Evolutionary conservation across 1,140 invertebrate genomes (phyloP).

Genomic region (Apis dorsata): DNA sequence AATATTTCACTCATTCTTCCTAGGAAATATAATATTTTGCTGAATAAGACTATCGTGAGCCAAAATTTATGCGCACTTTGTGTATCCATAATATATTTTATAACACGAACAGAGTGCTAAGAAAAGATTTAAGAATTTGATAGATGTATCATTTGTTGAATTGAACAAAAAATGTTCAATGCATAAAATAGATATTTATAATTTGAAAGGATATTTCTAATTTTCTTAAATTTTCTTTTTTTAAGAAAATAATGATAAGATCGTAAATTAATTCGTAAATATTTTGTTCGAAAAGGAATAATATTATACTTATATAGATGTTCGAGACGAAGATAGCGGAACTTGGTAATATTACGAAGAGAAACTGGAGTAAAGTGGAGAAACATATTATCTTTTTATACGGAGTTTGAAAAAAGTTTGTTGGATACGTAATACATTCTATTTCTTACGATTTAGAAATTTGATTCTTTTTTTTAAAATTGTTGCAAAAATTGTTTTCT

Average conservation of each 20-base stretch:
- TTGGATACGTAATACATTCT: too few relatives aligned
- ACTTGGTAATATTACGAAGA: not conserved
- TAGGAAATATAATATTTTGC: not conserved
- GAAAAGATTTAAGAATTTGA: too few relatives aligned
- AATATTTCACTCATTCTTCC: not conserved
- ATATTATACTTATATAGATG: not conserved
- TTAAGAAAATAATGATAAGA: not conserved
- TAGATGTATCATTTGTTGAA: not conserved
- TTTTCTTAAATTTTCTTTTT: not conserved
- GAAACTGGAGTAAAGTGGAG: not conserved
- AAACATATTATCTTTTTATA: not conserved
- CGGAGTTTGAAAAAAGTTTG: not conserved
- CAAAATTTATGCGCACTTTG: not conserved
- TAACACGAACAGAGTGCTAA: not conserved
- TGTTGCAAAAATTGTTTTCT: not conserved
- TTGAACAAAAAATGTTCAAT: not conserved
- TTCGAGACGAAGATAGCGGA: not conserved
- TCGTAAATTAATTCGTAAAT: not conserved
- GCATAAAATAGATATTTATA: not conserved
- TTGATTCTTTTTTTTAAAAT: not conserved
- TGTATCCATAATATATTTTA: not conserved
- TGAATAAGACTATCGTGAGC: not conserved
- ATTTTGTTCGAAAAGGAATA: not conserved
- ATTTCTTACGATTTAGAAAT: not conserved
- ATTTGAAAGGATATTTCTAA: not conserved